Base-by-base conservation (phyloP, 2,888 invertebrate species). In the Polia nebulosa region DNA sequence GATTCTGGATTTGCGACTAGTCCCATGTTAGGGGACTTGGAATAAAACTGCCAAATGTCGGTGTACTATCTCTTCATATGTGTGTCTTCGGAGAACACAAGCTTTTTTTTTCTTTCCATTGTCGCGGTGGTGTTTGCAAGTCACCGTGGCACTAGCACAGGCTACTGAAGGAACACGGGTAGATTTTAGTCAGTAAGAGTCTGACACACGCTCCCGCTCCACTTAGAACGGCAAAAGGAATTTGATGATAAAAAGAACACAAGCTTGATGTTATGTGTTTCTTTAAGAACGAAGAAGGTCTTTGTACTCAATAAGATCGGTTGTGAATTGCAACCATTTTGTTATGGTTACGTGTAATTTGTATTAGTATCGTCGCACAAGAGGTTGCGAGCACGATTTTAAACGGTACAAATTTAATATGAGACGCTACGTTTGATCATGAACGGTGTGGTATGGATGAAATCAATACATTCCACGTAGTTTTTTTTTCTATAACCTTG, bases 291-390 rank as follows among this genome's bases (percentile, higher is more conserved):
- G n/a, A 41, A 41, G 8, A 49, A 32, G 55, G 45, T 57, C 64
- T 63, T 60, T 71, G 72, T 52, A 29, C 52, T 13, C 25, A 57
- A 41, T 44, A 57, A 56, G 8, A 49, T 60, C 53, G 65, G 61
- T 62, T 65, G 41, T 52, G 32, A 45, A 65, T 51, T 22, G 34
- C 22, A n/a, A 51, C 13, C 32, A 63, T 51, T 64, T 51, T 68
- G 60, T 68, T 56, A 53, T 58, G 45, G 45, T 60, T 76, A 70
- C 39, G 45, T 57, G 39, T n/a, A n/a, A n/a, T n/a, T n/a, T n/a
- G n/a, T 56, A 61, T 49, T 15, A 9, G 45, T 32, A 55, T 41
- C 45, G 71, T 45, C 39, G 29, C 47, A 58, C 57, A 22, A 53
- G 39, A 41, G 47, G 44, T 65, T 44, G 39, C 15, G 41, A 57